These are phyloP conservation scores for Bradynema listronoti DNA, from an alignment of 1,140 invertebrate species.

Conservation along the genomic window DNA sequence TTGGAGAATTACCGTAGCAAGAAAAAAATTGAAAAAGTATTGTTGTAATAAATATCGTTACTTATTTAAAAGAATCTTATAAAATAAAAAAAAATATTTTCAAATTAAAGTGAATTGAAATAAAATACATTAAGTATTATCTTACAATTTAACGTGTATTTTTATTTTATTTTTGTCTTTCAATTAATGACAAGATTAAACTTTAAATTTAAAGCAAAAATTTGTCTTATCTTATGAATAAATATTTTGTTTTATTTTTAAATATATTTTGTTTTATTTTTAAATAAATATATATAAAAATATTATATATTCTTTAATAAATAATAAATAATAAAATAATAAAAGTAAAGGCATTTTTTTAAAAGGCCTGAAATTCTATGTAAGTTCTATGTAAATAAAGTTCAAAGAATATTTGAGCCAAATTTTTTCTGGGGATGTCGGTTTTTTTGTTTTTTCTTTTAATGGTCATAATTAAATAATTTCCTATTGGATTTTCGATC, in stretches of 20 bases:
- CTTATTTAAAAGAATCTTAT: not conserved
- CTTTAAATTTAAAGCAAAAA: not conserved
- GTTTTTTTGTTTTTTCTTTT: not conserved
- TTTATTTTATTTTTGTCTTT: not conserved
- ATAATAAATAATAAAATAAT: not conserved
- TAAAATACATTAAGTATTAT: not conserved
- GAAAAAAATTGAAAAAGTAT: too few relatives aligned
- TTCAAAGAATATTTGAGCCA: not conserved
- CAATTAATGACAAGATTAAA: not conserved
- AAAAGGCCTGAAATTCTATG: too few relatives aligned
- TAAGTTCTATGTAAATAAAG: too few relatives aligned
- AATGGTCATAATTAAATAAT: not conserved
- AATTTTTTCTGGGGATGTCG: not conserved
- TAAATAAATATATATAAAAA: not conserved
- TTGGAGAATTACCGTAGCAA: too few relatives aligned
- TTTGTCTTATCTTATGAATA: not conserved
- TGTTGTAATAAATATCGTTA: too few relatives aligned
- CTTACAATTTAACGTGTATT: not conserved
- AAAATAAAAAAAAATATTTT: not conserved
- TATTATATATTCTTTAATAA: not conserved
- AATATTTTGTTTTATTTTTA: not conserved
- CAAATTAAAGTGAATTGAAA: not conserved
- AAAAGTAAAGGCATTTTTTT: slow-evolving; percentile 1
- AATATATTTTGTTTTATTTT: not conserved
- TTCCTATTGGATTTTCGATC: too few relatives aligned